Conservation (phyloP, 2,888 invertebrate genomes). For the Punctoribates punctum region DNA sequence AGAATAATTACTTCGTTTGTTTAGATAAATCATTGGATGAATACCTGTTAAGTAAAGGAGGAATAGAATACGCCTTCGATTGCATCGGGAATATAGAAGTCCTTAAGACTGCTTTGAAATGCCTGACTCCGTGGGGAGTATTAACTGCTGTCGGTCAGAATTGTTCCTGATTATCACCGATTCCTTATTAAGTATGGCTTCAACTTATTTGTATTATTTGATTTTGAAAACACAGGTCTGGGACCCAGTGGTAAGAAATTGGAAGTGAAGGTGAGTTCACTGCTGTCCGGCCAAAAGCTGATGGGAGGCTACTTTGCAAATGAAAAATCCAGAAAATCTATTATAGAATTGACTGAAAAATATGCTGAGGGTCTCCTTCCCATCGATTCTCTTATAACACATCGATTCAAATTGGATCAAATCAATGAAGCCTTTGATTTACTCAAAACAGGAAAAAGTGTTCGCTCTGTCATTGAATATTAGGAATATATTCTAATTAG, state of each 20-base stretch:
- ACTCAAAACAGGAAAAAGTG: conserved; percentile 28
- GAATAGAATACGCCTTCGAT: conserved; percentile 33
- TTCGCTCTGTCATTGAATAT: conserved; percentile 37
- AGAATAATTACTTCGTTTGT: background rate
- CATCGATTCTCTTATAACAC: conserved; percentile 21
- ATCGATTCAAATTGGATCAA: conserved; percentile 35
- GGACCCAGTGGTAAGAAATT: background rate
- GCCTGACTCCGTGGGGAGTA: conserved; percentile 11
- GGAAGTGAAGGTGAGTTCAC: background rate
- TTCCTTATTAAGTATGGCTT: no score
- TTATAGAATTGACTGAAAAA: background rate
- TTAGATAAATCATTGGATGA: conserved; percentile 19
- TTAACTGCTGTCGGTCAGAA: background rate
- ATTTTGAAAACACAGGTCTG: background rate
- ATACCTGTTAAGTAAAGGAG: background rate
- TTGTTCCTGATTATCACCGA: no score
- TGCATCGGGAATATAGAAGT: conserved; percentile 16
- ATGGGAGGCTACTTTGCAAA: conserved; percentile 28
- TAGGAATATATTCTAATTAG: background rate
- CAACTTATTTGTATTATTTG: background rate
- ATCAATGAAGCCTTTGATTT: conserved; percentile 40
- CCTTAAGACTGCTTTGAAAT: conserved; percentile 15
- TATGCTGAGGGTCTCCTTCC: background rate
- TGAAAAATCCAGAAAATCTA: background rate
- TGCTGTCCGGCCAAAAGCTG: background rate